Evolutionary conservation across 2,888 invertebrate genomes (phyloP).

Genomic region (Chromoteleia sp.): DNA sequence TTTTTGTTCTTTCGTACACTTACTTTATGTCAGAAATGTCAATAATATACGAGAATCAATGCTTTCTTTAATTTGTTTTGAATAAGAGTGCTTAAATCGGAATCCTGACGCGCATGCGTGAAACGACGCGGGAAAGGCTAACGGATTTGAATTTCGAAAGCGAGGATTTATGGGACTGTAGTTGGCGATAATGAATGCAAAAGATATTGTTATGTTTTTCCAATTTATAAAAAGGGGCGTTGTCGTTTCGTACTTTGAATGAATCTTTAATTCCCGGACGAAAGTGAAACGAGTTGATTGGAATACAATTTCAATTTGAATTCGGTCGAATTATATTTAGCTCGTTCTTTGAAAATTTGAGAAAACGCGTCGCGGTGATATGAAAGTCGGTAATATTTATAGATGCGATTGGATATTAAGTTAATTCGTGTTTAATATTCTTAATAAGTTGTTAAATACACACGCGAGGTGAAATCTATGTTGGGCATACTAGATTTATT

Average conservation of each 20-base stretch:
- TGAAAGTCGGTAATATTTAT: constrained; percentile 27
- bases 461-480: constrained; percentile 30
- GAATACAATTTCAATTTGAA: background rate
- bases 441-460: constrained; percentile 17
- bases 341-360: no score
- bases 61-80: no score
- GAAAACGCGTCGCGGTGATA: background rate
- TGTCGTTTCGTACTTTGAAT: background rate
- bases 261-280: background rate
- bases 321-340: no score
- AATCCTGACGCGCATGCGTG: constrained; percentile 12
- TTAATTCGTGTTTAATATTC: constrained; percentile 30
- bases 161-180: constrained; percentile 2
- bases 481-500: constrained; percentile 15
- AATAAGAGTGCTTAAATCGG: constrained; percentile 7
- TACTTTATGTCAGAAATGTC: no score
- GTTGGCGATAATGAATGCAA: constrained; percentile 11
- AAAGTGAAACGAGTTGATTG: background rate
- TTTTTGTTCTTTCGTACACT: no score
- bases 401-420: constrained; percentile 11
- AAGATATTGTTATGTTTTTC: constrained; percentile 1
- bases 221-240: background rate
- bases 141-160: constrained; percentile 39
- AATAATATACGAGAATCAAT: no score
- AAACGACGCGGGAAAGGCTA: constrained; percentile 24